Conservation (phyloP, 2,113 vertebrate species). For the Osmerus mordax region DNA sequence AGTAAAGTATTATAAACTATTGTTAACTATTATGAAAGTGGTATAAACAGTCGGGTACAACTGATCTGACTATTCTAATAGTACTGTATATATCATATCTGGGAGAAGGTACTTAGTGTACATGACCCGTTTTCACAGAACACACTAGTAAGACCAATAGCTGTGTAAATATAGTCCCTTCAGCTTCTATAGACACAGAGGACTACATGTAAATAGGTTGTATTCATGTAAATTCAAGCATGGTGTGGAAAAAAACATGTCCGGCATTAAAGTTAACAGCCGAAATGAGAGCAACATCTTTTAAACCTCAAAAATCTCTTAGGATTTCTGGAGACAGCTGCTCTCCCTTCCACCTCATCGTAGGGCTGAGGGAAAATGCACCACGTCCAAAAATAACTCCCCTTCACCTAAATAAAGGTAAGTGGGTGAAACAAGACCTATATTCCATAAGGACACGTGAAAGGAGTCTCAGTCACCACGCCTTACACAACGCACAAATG, state of each 20-base stretch:
- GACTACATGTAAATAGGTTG: no score
- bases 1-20: no score
- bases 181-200: no score
- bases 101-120: no score
- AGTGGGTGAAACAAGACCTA: slow-evolving; percentile 40
- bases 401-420: slow-evolving; percentile 28
- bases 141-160: no score
- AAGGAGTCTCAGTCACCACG: background rate
- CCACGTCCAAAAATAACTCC: slow-evolving; percentile 49
- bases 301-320: slow-evolving; percentile 15
- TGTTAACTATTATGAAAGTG: no score
- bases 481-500: background rate
- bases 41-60: no score
- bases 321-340: slow-evolving; percentile 13
- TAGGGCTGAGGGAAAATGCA: slow-evolving; percentile 23
- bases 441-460: slow-evolving; percentile 34
- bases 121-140: no score
- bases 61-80: no score
- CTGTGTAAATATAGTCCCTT: no score
- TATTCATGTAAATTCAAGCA: background rate
- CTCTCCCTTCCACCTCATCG: slow-evolving; percentile 15
- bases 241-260: slow-evolving; percentile 35
- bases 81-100: no score
- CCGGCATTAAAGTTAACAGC: slow-evolving; percentile 1
- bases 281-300: slow-evolving; percentile 49